phyloP scores from a whole-genome alignment of 2,888 invertebrate species.

The Aproaerema taeniolella region DNA sequence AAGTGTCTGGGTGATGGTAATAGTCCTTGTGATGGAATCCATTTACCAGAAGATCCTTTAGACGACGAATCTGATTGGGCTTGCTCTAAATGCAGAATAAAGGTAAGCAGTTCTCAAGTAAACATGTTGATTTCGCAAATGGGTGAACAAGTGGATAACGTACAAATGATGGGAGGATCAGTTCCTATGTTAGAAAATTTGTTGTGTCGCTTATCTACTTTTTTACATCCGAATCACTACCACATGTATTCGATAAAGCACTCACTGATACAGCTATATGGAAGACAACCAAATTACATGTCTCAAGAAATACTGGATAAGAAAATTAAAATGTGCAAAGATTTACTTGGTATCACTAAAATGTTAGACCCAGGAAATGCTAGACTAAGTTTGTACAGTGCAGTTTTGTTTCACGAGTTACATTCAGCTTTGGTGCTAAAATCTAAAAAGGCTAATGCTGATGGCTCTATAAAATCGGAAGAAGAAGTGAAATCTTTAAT shows the following conservation, averaged over 20 bases:
- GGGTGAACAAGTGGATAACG: conserved; percentile 85
- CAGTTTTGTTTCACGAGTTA: conserved; percentile 87
- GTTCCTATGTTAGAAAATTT: conserved; percentile 80
- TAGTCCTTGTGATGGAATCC: conserved; percentile 80
- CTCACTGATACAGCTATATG: conserved; percentile 87
- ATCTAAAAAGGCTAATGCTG: conserved; percentile 54
- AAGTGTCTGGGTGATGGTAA: conserved; percentile 80
- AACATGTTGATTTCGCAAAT: conserved; percentile 82
- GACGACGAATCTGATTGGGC: conserved; percentile 85
- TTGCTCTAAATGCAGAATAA: conserved; percentile 83
- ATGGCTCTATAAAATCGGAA: conserved; percentile 35
- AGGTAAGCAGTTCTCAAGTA: conserved; percentile 81
- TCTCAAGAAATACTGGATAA: conserved; percentile 78
- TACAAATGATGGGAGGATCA: conserved; percentile 79
- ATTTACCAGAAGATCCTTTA: conserved; percentile 83
- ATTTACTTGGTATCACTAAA: conserved; percentile 79
- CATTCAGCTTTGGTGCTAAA: conserved; percentile 75
- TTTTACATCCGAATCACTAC: conserved; percentile 91
- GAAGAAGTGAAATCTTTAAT: conserved; percentile 57
- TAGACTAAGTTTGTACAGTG: conserved; percentile 84
- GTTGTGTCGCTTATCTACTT: conserved; percentile 81
- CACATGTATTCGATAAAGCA: conserved; percentile 89
- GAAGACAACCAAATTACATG: conserved; percentile 81
- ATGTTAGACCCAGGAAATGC: conserved; percentile 85
- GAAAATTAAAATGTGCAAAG: conserved; percentile 82